phyloP scores from a whole-genome alignment of 2,113 vertebrate species.

The Paramisgurnus dabryanus region DNA sequence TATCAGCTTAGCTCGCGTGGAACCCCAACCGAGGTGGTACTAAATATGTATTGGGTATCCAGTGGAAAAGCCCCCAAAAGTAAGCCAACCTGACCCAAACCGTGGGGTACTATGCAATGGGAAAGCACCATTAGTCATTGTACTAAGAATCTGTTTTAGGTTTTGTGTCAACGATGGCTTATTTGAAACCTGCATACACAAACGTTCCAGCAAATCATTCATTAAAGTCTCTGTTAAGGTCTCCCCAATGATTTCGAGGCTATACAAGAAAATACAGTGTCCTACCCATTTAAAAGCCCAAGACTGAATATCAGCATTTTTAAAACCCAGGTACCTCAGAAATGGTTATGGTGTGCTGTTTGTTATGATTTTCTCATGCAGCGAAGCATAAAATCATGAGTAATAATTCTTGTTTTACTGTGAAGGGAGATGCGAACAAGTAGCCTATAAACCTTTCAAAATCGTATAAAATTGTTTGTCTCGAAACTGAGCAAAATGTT shows the following conservation, averaged over 20 bases:
- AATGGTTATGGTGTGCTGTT: neutral
- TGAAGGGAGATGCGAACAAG: neutral
- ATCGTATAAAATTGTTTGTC: neutral
- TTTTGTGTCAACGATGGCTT: too few species aligned
- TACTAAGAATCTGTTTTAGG: too few species aligned
- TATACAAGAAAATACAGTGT: neutral
- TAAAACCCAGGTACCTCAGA: neutral
- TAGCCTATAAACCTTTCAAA: neutral
- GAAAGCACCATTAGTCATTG: too few species aligned
- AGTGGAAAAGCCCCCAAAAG: too few species aligned
- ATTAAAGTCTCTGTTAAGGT: neutral
- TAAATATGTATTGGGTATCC: too few species aligned
- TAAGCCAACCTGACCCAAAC: too few species aligned
- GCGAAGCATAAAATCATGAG: constrained; percentile 14
- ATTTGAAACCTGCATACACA: neutral
- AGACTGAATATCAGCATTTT: neutral
- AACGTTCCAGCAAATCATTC: too few species aligned
- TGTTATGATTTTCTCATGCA: neutral
- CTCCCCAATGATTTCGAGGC: neutral
- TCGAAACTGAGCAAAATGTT: neutral
- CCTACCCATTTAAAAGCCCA: neutral
- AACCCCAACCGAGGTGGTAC: too few species aligned
- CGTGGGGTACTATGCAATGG: too few species aligned
- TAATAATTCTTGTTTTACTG: constrained; percentile 20
- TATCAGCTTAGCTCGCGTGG: too few species aligned